A percentile compares a stretch with the other conserved stretches of the same genome.
Evolutionary conservation across 2,113 vertebrate species (phyloP).

Genomic region (Anas platyrhynchos): DNA sequence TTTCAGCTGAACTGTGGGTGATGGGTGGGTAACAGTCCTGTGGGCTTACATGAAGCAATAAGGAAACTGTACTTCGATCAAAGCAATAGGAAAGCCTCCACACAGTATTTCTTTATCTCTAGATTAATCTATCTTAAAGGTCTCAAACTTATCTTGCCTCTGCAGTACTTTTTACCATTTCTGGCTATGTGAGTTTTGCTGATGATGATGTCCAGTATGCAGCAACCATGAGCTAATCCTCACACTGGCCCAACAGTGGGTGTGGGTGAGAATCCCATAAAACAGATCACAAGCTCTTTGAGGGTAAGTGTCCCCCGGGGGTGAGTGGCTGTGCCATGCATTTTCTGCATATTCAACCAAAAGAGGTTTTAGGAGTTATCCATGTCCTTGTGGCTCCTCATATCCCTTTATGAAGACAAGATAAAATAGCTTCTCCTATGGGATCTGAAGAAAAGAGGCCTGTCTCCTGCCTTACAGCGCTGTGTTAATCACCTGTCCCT

Average conservation of each 20-base stretch:
- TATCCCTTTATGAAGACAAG: background rate
- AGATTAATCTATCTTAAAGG: background rate
- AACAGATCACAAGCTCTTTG: background rate
- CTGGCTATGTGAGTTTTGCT: conserved; percentile 21
- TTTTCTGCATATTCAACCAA: background rate
- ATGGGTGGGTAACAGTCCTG: background rate
- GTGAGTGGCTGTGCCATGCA: background rate
- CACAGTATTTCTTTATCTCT: conserved; percentile 23
- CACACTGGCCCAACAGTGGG: background rate
- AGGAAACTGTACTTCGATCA: background rate
- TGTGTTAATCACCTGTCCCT: background rate
- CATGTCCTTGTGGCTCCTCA: background rate
- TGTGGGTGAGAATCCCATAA: background rate
- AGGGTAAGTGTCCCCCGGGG: background rate
- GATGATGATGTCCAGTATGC: background rate
- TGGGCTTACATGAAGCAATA: background rate
- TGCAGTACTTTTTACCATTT: background rate
- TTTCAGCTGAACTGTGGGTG: background rate
- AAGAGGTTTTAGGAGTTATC: background rate
- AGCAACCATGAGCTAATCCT: background rate
- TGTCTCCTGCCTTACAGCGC: background rate
- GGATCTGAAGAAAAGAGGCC: background rate
- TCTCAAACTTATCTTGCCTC: background rate
- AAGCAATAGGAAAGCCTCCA: conserved; percentile 8
- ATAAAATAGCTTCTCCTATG: background rate